A percentile compares a stretch with the other conserved stretches of the same genome.
phyloP scores from a whole-genome alignment of 2,888 invertebrate species.

The Vanessa cardui region DNA sequence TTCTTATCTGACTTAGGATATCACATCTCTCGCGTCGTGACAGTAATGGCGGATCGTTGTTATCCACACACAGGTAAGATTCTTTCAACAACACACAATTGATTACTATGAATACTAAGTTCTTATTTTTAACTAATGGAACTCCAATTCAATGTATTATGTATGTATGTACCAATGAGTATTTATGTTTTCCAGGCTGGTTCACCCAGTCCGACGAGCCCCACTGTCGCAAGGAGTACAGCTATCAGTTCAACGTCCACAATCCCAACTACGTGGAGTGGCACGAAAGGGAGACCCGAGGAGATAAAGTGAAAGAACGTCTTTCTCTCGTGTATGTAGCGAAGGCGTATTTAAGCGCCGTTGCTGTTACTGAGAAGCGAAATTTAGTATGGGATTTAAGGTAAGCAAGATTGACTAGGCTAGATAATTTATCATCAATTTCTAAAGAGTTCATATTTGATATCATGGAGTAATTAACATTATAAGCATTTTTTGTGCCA shows the following conservation, averaged over 20 bases:
- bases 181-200: constrained; percentile 84
- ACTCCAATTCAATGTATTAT: too few species aligned
- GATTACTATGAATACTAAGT: not conserved
- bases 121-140: not conserved
- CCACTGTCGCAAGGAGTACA: constrained; percentile 91
- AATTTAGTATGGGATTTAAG: constrained; percentile 93
- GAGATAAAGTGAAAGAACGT: constrained; percentile 84
- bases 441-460: too few species aligned
- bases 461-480: not conserved
- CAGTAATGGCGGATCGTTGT: constrained; percentile 92
- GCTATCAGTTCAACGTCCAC: constrained; percentile 87
- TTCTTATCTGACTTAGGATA: constrained; percentile 95
- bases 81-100: not conserved
- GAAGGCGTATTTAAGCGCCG: constrained; percentile 89
- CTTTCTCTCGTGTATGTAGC: constrained; percentile 90
- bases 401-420: constrained; percentile 48
- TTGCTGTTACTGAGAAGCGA: constrained; percentile 94
- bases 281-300: constrained; percentile 90
- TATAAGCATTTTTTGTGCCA: not conserved
- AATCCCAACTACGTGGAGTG: constrained; percentile 92
- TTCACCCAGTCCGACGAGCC: constrained; percentile 92
- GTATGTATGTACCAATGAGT: too few species aligned
- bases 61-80: constrained; percentile 94
- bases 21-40: constrained; percentile 93
- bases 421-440: not conserved